Conservation (phyloP, 2,113 vertebrate species). For the Scalopus aquaticus region DNA sequence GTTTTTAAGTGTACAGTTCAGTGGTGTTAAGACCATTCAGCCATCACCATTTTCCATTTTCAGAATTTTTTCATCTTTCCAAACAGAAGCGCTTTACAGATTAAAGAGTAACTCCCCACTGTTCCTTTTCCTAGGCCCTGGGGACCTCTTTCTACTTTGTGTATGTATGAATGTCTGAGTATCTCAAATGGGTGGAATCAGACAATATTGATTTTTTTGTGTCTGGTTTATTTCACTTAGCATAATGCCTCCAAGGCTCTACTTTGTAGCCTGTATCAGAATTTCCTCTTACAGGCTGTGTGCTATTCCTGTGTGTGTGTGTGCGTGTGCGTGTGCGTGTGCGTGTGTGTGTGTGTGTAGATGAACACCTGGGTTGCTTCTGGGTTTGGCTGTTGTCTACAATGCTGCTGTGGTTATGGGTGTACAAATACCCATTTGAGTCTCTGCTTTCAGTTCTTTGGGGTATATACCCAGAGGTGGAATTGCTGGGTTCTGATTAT, state of each 20-base stretch:
- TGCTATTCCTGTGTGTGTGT: neutral
- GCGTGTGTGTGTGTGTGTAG: neutral
- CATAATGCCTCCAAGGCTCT: neutral
- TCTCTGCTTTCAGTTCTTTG: neutral
- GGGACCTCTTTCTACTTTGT: neutral
- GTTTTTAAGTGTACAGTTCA: neutral
- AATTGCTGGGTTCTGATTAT: neutral
- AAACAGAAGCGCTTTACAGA: neutral
- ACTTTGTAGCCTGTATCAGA: neutral
- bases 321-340: rapidly evolving
- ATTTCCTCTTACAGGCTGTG: neutral
- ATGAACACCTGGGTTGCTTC: neutral
- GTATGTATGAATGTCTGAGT: neutral
- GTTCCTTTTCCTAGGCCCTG: neutral
- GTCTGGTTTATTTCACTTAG: neutral
- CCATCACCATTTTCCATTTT: neutral
- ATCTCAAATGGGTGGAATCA: neutral
- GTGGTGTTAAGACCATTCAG: neutral
- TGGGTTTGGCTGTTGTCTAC: neutral
- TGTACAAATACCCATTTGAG: neutral
- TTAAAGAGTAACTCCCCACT: neutral
- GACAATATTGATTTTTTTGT: neutral
- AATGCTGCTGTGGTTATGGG: neutral
- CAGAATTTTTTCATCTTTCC: neutral
- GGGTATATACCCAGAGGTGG: neutral